These are phyloP conservation scores for Caranx ignobilis DNA, from an alignment of 2,113 vertebrate species.

Conservation along the genomic window DNA sequence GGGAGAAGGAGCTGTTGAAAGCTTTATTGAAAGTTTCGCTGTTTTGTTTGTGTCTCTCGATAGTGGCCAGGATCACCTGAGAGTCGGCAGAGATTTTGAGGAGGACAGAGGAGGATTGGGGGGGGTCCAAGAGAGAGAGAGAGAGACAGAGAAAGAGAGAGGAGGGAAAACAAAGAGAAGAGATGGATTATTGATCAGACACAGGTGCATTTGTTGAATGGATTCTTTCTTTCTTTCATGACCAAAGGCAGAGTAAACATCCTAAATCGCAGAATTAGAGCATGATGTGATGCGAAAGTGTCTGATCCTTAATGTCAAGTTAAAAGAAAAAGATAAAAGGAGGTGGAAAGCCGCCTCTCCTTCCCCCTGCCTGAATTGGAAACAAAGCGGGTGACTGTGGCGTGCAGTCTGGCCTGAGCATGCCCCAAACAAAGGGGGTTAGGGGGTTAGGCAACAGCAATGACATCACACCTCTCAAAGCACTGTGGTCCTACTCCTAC, in stretches of 20 bases:
- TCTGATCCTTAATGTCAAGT: neutral
- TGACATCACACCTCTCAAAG: constrained; percentile 31
- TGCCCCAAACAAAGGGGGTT: neutral
- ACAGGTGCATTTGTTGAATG: neutral
- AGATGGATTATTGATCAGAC: constrained; percentile 22
- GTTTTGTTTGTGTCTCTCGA: constrained; percentile 96
- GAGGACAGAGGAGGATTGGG: neutral
- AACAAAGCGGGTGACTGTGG: constrained; percentile 24
- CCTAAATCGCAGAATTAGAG: neutral
- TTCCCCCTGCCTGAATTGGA: constrained; percentile 12
- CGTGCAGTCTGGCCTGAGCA: constrained; percentile 7
- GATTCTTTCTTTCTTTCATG: neutral
- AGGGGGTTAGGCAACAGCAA: neutral
- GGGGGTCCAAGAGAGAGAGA: neutral
- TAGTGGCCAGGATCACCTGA: constrained; percentile 92
- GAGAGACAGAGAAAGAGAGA: constrained; percentile 1
- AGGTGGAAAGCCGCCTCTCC: neutral
- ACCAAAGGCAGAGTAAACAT: neutral
- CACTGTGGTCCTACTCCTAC: constrained; percentile 12
- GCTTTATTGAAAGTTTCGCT: constrained; percentile 95
- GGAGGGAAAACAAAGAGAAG: neutral
- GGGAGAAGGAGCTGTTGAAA: constrained; percentile 89
- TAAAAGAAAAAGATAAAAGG: neutral
- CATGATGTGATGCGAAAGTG: neutral
- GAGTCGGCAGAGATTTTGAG: constrained; percentile 34